Conservation (phyloP, 2,888 invertebrate genomes). For the Eurytoma adleriae region DNA sequence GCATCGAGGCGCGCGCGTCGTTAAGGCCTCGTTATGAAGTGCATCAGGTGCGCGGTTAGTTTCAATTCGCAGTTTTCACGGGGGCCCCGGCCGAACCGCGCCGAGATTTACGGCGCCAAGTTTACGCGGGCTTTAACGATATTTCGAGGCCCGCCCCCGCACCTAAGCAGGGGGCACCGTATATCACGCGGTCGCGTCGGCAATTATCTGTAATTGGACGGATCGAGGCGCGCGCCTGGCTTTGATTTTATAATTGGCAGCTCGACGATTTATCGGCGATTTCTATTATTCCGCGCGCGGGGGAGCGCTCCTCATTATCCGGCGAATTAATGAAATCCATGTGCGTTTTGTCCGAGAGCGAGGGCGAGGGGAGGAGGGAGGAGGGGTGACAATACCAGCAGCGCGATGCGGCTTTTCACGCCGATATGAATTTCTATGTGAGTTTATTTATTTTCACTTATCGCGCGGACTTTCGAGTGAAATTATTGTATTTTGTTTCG, state of each 20-base stretch:
- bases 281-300: background rate
- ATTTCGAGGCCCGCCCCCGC: background rate
- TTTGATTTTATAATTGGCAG: background rate
- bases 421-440: background rate
- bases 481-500: background rate
- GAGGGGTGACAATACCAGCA: background rate
- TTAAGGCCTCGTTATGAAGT: conserved; percentile 25
- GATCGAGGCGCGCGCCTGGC: background rate
- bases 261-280: background rate
- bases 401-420: background rate
- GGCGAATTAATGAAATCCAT: background rate
- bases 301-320: too few species aligned
- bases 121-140: background rate
- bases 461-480: background rate
- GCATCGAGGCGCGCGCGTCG: conserved; percentile 12
- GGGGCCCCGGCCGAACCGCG: background rate
- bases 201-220: conserved; percentile 17
- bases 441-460: background rate
- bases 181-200: conserved; percentile 13
- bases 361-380: background rate
- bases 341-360: background rate
- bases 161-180: background rate
- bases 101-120: conserved; percentile 1
- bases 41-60: conserved; percentile 51
- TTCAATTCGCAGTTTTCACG: conserved; percentile 49